Evolutionary conservation across 30 jellyfish, hydroid and myxozoan genomes (phyloP).

Genomic region (Nemopilema nomurai): DNA sequence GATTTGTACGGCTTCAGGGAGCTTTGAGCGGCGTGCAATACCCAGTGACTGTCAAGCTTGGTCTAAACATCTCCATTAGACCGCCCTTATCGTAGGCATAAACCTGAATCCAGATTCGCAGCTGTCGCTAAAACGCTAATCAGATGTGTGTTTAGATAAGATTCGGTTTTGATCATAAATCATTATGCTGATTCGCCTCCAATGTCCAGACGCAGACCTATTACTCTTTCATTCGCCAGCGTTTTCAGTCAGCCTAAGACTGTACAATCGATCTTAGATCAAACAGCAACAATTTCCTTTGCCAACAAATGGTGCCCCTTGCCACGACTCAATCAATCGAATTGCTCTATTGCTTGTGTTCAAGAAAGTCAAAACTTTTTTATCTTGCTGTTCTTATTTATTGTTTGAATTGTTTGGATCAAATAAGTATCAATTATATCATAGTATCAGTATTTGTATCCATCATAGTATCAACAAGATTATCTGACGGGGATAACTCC

Average conservation of each 20-base stretch:
- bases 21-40: not conserved
- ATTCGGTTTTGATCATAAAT: not conserved
- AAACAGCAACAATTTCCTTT: not conserved
- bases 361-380: no score
- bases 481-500: no score
- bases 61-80: not conserved
- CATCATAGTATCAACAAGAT: no score
- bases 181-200: not conserved
- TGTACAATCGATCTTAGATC: not conserved
- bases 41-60: not conserved
- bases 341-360: not conserved
- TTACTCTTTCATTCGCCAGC: not conserved
- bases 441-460: no score
- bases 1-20: not conserved
- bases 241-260: not conserved
- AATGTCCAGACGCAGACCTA: not conserved
- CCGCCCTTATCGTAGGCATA: not conserved
- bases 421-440: no score
- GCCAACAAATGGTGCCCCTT: not conserved
- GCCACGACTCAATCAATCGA: not conserved
- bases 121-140: not conserved
- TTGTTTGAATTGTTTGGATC: no score
- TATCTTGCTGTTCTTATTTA: no score
- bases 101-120: not conserved
- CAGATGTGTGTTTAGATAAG: not conserved